These are phyloP conservation scores for sheep (Ovis aries) DNA, from an alignment of 2,113 vertebrate species.

Conservation along the genomic window DNA sequence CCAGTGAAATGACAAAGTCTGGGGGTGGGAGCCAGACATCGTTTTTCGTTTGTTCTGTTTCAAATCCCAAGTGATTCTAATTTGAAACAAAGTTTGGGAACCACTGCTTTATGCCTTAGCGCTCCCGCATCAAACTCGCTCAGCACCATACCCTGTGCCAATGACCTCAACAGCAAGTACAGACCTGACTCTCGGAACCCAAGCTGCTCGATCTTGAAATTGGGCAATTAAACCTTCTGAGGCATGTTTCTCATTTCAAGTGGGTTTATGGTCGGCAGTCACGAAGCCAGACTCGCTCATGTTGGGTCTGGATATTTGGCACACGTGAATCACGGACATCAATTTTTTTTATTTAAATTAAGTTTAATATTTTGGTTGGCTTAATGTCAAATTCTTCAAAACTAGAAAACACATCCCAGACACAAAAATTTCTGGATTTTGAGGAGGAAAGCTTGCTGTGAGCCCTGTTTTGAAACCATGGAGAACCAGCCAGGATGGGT, in stretches of 20 bases:
- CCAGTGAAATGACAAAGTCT: background rate
- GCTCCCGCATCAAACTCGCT: background rate
- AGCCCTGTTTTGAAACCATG: background rate
- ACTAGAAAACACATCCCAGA: background rate
- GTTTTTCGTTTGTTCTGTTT: background rate
- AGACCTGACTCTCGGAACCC: slow-evolving; percentile 76
- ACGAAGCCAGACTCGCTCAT: slow-evolving; percentile 45
- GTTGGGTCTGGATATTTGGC: slow-evolving; percentile 27
- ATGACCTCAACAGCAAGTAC: slow-evolving; percentile 78
- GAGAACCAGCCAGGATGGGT: too few species aligned
- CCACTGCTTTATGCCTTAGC: background rate
- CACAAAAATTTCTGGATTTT: background rate
- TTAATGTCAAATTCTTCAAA: background rate
- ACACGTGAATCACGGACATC: background rate
- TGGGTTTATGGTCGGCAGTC: slow-evolving; percentile 57
- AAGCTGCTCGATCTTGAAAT: slow-evolving; percentile 63
- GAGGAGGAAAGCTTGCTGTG: background rate
- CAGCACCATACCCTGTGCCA: background rate
- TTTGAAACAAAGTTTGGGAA: background rate
- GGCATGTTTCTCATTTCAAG: slow-evolving; percentile 69
- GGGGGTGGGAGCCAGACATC: background rate
- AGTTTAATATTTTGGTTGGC: slow-evolving; percentile 33
- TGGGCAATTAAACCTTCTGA: slow-evolving; percentile 75
- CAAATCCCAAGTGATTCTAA: background rate
- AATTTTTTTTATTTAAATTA: background rate